Evolutionary conservation across 2,888 invertebrate genomes (phyloP).

Genomic region (Apodemia duryi): DNA sequence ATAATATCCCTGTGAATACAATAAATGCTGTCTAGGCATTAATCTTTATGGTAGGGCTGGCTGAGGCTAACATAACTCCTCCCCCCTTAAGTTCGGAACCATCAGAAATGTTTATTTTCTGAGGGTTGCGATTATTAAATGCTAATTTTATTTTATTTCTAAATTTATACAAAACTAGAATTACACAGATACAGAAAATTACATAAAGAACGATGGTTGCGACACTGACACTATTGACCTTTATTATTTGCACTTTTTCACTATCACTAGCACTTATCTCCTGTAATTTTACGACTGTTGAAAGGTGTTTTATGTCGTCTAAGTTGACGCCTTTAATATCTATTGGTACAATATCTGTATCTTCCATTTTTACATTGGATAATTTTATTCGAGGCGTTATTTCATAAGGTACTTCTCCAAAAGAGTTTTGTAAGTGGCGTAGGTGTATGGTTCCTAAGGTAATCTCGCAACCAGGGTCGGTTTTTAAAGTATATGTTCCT

Average conservation of each 20-base stretch:
- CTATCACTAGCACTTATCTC: slow-evolving; percentile 12
- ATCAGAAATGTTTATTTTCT: slow-evolving; percentile 15
- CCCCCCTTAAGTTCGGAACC: slow-evolving; percentile 20
- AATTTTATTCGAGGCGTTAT: slow-evolving; percentile 13
- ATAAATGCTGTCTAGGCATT: too few relatives aligned
- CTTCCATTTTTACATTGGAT: slow-evolving; percentile 3
- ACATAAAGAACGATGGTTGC: slow-evolving; percentile 15
- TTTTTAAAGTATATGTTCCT: slow-evolving; percentile 17
- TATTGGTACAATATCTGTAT: slow-evolving; percentile 7
- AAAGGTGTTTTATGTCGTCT: slow-evolving; percentile 17
- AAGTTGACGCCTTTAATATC: slow-evolving; percentile 20
- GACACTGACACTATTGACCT: slow-evolving; percentile 18
- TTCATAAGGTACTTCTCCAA: slow-evolving; percentile 10
- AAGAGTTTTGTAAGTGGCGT: background rate
- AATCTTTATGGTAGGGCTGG: too few relatives aligned
- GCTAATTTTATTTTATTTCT: slow-evolving; percentile 9
- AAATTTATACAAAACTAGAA: slow-evolving; percentile 13
- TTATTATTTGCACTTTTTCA: background rate
- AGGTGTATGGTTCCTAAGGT: background rate
- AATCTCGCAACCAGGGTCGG: slow-evolving; percentile 14
- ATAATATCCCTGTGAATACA: too few relatives aligned
- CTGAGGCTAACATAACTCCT: slow-evolving; percentile 15
- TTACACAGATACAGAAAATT: slow-evolving; percentile 5
- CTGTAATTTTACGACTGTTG: slow-evolving; percentile 12
- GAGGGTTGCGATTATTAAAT: slow-evolving; percentile 14